Evolutionary conservation across 2,113 vertebrate genomes (phyloP), one percentile per base, ranked within the genome.

Genomic region (Oryzias javanicus): DNA sequence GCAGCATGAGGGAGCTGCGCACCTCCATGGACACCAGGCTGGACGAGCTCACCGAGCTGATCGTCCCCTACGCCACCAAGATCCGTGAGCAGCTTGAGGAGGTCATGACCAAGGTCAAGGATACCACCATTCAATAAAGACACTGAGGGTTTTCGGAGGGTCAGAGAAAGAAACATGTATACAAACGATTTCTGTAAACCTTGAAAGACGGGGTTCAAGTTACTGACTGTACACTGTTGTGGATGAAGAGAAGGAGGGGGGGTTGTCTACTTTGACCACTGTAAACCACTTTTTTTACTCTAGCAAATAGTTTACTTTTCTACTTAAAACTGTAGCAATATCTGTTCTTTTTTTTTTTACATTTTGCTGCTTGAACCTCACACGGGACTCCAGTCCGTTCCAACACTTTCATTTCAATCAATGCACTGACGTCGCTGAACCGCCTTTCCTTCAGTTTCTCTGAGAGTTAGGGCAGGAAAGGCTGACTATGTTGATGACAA

Each of bases 21-120:
- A 70, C 48, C 67, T 70, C 85, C 51, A 41, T 94, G 49, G 90
- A 91, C 17, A 85, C 83, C 41, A 84, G 80, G 52, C 54, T 91
- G 1, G 89, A 92, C 0, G 85, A 64, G 73, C 68, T 94, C 22
- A 84, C 77, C 20, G 65, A 82, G 14, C 29, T 91, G 70, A 14
- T 94, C 35, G 24, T 82, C 14, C 91, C 92, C 10, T 79, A 81
- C 1, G 74, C 89, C 42, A 29, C 81, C 46, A 78, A 91, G 49
- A 42, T 94, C 79, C 82, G 89, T 3, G 81, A 89, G 42, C 86
- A 93, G 64, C 4, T 93, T 8, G 84, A 92, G 50, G 29, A 7
- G 24, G 49, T 90, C 16, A 51, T 84, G 19, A 89, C 92, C 1
- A 90, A 89, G 67, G 68, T 92, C 77, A 88, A 91, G 78, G 82